Evolutionary conservation across 2,888 invertebrate species (phyloP).

Genomic region (Physocephala rufipes): DNA sequence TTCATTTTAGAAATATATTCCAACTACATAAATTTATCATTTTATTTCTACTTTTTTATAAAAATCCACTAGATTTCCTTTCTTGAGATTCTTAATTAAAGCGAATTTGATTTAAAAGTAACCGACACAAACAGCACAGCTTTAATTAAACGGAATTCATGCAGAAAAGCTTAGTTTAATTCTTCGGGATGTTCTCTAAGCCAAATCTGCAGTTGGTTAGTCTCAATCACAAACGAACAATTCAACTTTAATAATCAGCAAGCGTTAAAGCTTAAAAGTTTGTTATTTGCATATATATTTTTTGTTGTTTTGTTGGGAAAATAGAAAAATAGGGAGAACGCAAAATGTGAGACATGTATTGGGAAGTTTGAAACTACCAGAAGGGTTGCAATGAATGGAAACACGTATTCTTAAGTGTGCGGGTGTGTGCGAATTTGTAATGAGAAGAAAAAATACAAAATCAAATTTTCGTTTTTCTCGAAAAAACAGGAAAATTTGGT

Average conservation of each 20-base stretch:
- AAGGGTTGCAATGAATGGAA: too few relatives aligned
- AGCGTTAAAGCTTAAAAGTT: slow-evolving; percentile 53
- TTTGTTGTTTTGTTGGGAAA: slow-evolving; percentile 24
- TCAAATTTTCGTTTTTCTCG: too few relatives aligned
- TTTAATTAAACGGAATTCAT: slow-evolving; percentile 42
- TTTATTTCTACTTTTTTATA: slow-evolving; percentile 29
- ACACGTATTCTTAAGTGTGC: too few relatives aligned
- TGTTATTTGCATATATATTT: slow-evolving; percentile 16
- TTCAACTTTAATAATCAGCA: slow-evolving; percentile 33
- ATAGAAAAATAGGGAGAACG: too few relatives aligned
- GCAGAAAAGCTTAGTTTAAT: slow-evolving; percentile 25
- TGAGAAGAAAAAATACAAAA: too few relatives aligned
- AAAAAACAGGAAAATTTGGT: too few relatives aligned
- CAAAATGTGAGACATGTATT: too few relatives aligned
- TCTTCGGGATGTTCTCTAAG: not conserved
- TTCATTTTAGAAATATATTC: too few relatives aligned
- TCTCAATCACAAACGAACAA: not conserved
- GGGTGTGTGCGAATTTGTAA: too few relatives aligned
- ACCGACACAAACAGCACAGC: slow-evolving; percentile 31
- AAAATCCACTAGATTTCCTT: slow-evolving; percentile 24
- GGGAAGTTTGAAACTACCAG: too few relatives aligned
- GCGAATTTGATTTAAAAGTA: not conserved
- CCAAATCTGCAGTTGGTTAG: too few relatives aligned
- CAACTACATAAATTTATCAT: not conserved
- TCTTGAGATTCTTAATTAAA: not conserved